Percentiles rank a stretch among this genome's conserved stretches.
Evolutionary conservation across 2,888 invertebrate genomes (phyloP).

Genomic region (Empis stercorea): DNA sequence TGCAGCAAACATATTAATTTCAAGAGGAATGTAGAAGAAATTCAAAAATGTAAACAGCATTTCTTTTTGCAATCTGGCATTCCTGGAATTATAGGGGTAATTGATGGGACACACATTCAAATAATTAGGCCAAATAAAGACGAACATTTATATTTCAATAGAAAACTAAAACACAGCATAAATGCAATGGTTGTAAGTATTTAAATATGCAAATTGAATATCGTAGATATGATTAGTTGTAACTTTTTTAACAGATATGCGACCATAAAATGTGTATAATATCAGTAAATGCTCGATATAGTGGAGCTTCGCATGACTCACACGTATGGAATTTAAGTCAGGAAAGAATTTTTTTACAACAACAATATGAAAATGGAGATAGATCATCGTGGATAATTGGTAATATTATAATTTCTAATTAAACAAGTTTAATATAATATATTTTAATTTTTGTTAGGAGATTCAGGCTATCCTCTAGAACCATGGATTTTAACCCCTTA

Average conservation of each 20-base stretch:
- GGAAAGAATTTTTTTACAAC: not conserved
- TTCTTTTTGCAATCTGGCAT: not conserved
- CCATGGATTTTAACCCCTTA: not conserved
- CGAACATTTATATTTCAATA: not conserved
- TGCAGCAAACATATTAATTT: no score
- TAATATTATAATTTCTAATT: conserved; percentile 1
- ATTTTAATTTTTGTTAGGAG: conserved; percentile 10
- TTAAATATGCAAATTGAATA: not conserved
- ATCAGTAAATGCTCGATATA: not conserved
- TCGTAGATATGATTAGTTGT: no score
- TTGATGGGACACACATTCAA: not conserved
- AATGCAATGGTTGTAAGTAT: conserved; percentile 1
- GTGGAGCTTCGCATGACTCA: not conserved
- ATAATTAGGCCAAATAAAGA: no score
- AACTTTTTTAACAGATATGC: not conserved
- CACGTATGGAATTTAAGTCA: not conserved
- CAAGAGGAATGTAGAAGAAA: no score
- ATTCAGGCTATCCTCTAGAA: conserved; percentile 2
- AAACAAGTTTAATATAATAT: not conserved
- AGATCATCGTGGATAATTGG: conserved; percentile 10
- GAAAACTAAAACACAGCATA: conserved; percentile 2
- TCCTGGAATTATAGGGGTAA: not conserved
- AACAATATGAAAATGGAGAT: not conserved
- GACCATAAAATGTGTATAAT: conserved; percentile 1
- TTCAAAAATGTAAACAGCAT: no score